Evolutionary conservation across 2,113 vertebrate genomes (phyloP).

Genomic region (Nothocercus julius): DNA sequence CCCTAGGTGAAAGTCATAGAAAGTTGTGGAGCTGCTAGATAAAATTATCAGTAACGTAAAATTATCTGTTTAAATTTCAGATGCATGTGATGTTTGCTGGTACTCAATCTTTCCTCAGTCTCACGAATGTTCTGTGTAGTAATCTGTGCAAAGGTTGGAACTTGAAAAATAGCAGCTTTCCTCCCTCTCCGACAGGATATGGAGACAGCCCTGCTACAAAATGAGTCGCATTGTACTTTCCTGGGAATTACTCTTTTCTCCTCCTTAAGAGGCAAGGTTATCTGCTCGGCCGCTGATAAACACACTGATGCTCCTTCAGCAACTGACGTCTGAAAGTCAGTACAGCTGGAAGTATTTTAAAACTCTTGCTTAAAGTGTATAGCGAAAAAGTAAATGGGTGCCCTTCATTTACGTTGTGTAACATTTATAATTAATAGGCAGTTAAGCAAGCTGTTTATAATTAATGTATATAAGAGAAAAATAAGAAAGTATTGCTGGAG

Average conservation of each 20-base stretch:
- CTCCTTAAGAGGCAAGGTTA: not conserved
- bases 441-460: too few species aligned
- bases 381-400: not conserved
- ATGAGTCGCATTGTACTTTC: not conserved
- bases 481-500: not conserved
- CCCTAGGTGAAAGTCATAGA: not conserved
- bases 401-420: not conserved
- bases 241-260: not conserved
- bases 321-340: not conserved
- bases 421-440: not conserved
- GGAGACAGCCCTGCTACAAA: not conserved
- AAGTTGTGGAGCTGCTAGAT: not conserved
- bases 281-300: not conserved
- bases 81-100: not conserved
- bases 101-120: not conserved
- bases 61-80: not conserved
- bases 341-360: not conserved
- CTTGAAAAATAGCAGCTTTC: not conserved
- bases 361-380: not conserved
- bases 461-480: not conserved
- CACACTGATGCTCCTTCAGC: not conserved
- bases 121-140: not conserved
- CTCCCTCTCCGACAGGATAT: not conserved
- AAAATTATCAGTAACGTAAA: accelerated
- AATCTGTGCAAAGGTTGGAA: not conserved